phyloP scores from a whole-genome alignment of 2,797 vertebrate genomes.

The Sebastes matsubarae region DNA sequence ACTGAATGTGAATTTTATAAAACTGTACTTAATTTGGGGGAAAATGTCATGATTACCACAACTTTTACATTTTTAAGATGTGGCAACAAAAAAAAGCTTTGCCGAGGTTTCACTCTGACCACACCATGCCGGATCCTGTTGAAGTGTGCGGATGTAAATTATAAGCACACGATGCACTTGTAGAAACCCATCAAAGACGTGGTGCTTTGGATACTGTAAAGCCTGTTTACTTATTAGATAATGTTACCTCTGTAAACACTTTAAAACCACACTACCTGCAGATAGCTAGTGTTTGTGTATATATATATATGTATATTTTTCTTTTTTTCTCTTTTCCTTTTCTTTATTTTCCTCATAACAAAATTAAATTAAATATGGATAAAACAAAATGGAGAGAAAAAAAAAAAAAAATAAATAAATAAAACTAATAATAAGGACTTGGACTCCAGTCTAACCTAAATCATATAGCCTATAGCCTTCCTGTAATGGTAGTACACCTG shows the following conservation, averaged over 20 bases:
- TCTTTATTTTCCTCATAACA: too few species aligned
- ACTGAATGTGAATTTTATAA: background rate
- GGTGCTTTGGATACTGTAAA: conserved; percentile 30
- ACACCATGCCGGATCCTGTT: background rate
- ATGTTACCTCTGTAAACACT: conserved; percentile 18
- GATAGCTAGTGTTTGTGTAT: background rate
- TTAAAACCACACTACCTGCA: conserved; percentile 19
- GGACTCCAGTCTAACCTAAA: background rate
- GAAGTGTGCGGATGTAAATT: background rate
- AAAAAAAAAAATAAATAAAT: too few species aligned
- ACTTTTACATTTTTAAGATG: background rate
- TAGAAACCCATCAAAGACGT: conserved; percentile 3
- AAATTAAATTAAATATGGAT: too few species aligned
- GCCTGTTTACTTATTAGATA: conserved; percentile 6
- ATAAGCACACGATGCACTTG: background rate
- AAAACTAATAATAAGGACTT: too few species aligned
- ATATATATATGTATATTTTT: too few species aligned
- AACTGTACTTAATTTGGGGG: background rate
- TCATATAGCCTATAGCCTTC: background rate
- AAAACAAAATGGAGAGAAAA: too few species aligned
- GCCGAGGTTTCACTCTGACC: conserved; percentile 3
- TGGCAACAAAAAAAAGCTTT: background rate
- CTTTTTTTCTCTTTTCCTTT: too few species aligned
- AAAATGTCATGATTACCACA: background rate
- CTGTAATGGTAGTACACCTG: background rate